phyloP scores from a whole-genome alignment of 1,140 invertebrate genomes.

The Trinorchestia longiramus region DNA sequence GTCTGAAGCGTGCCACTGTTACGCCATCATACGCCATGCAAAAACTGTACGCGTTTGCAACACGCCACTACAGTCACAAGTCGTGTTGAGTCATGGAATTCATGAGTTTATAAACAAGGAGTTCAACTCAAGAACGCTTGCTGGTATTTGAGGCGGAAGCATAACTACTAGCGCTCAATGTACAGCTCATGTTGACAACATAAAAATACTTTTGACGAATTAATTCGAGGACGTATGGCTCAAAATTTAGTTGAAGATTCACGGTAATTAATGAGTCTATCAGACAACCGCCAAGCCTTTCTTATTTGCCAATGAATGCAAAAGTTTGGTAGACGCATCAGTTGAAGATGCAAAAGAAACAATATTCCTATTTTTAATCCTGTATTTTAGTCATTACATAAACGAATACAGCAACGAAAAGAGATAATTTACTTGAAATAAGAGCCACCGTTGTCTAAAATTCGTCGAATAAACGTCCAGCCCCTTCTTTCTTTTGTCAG shows the following conservation, averaged over 20 bases:
- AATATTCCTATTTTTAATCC: not conserved
- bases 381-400: not conserved
- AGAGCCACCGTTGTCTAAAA: not conserved
- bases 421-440: not conserved
- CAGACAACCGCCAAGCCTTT: not conserved
- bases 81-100: conserved; percentile 29
- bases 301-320: not conserved
- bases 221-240: not conserved
- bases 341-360: not conserved
- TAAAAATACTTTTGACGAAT: not conserved
- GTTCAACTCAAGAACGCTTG: not conserved
- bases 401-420: not conserved
- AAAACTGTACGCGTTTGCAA: not conserved
- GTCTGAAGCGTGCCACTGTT: conserved; percentile 27
- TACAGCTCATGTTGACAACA: not conserved
- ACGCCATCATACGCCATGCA: not conserved
- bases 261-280: not conserved
- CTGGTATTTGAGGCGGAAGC: conserved; percentile 24
- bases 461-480: not conserved
- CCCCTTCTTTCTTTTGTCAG: not conserved
- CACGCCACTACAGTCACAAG: not conserved
- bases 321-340: not conserved
- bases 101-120: conserved; percentile 41
- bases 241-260: not conserved
- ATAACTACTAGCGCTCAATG: not conserved